Base-by-base conservation (phyloP, 1,140 invertebrate genomes). In the Drosophila nigrodunni region DNA sequence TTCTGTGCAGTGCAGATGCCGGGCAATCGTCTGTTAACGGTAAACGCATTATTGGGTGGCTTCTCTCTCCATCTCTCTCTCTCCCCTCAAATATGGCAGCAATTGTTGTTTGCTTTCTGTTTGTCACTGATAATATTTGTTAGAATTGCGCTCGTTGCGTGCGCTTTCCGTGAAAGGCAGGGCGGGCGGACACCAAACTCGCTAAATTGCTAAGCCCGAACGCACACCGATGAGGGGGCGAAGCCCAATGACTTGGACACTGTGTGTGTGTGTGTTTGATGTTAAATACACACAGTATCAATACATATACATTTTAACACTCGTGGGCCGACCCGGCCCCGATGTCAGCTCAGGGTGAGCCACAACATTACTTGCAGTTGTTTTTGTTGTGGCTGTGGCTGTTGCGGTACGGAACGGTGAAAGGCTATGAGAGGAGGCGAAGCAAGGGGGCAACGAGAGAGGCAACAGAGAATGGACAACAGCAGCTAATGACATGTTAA, bases 301-400 rank as follows among this genome's bases (percentile, higher is more conserved):
- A 30, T 30, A 43, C 18, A 41, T 34, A 41, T 46, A 65, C 37
- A 73, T 80, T 82, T 82, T 82, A 87, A 87, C 83, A 78, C 83
- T 80, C 77, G 85, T 88, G 83, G 83, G 83, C 69, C 67, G 83
- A 74, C 57, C 67, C 80, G 85, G 88, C 80, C 80, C 85, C 58
- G 72, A 61, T 88, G 83, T 80, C 83, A 88, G 83, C 85, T 88
- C 83, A 88, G 83, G 83, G 83, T 88, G 83, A 88, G 83, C 83
- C 60, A 89, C 83, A 88, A 88, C 85, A 88, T 88, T 76, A 76
- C 67, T 88, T 75, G 83, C 82, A 74, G 69, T 50, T 25, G 47
- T 41, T 39, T 47, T 25, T 62, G 72, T 61, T 80, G 80, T 65
- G 25, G 25, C 25, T 80, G 80, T 65, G 25, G 25, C 25, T 72